Conservation (phyloP, 2,797 vertebrate species). For the Taenioides sp. region DNA sequence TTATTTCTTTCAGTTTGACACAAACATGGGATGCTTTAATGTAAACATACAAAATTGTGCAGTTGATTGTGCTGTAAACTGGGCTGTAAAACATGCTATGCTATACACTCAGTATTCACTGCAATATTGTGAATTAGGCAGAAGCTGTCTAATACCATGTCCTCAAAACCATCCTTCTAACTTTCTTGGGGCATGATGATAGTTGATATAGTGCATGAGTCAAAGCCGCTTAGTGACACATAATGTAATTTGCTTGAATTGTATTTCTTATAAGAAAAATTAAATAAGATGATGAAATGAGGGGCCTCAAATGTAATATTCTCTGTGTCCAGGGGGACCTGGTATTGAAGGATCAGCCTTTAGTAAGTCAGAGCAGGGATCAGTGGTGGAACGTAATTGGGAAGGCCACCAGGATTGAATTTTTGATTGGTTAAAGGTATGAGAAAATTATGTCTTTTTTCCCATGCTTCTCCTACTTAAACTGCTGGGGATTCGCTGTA, state of each 20-base stretch:
- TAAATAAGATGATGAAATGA: conserved; percentile 40
- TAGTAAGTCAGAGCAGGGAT: conserved; percentile 53
- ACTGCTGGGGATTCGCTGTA: conserved; percentile 42
- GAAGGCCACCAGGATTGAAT: conserved; percentile 61
- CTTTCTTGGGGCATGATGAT: conserved; percentile 15
- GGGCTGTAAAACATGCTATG: not conserved
- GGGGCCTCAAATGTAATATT: conserved; percentile 54
- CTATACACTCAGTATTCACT: not conserved
- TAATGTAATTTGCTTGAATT: conserved; percentile 36
- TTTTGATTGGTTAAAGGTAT: conserved; percentile 69
- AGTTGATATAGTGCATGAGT: conserved; percentile 19
- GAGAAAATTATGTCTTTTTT: conserved; percentile 48
- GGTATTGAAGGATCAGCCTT: conserved; percentile 47
- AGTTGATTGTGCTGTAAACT: no score
- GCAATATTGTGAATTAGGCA: not conserved
- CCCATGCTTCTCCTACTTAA: conserved; percentile 57
- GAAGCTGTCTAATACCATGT: not conserved
- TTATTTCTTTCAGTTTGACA: not conserved
- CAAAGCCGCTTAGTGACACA: conserved; percentile 28
- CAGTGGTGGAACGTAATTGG: conserved; percentile 66
- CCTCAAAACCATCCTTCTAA: conserved; percentile 6
- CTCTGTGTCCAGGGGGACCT: conserved; percentile 54
- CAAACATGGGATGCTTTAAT: not conserved
- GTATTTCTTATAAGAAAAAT: conserved; percentile 48
- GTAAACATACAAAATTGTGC: not conserved